phyloP scores from a whole-genome alignment of 2,888 invertebrate species.

The Nomada lathburiana region DNA sequence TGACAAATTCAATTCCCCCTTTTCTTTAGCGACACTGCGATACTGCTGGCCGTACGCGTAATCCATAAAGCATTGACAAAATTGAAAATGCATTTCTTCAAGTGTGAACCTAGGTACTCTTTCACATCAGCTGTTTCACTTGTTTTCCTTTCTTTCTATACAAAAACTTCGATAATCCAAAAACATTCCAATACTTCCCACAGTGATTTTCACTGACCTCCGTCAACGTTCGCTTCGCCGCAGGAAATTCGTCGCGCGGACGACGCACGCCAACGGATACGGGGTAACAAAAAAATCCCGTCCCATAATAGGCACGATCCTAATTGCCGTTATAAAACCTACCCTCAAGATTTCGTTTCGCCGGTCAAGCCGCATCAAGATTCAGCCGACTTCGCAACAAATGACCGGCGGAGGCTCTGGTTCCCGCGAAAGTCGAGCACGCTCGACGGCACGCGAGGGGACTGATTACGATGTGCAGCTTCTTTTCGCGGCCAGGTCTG shows the following conservation, averaged over 20 bases:
- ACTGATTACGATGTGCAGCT: slow-evolving; percentile 64
- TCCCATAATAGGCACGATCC: slow-evolving; percentile 12
- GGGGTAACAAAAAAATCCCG: neutral
- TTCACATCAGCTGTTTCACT: no score
- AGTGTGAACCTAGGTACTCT: no score
- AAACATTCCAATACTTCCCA: no score
- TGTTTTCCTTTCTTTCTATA: no score
- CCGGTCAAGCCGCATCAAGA: slow-evolving; percentile 24
- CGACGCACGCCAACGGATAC: slow-evolving; percentile 14
- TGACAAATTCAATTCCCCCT: no score
- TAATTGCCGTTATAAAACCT: slow-evolving; percentile 42
- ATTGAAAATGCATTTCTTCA: no score
- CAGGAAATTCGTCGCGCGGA: neutral
- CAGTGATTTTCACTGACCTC: neutral
- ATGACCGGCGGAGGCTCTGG: slow-evolving; percentile 17
- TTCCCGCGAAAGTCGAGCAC: slow-evolving; percentile 42
- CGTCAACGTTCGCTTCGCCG: neutral
- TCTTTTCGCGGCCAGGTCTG: slow-evolving; percentile 60
- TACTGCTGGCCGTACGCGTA: no score
- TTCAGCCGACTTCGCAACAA: slow-evolving; percentile 23
- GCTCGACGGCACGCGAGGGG: slow-evolving; percentile 53
- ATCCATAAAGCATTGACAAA: no score
- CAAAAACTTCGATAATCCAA: no score
- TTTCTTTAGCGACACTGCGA: no score
- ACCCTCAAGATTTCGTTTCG: slow-evolving; percentile 16